phyloP scores from a whole-genome alignment of 2,797 vertebrate genomes.

The Urosaurus nigricauda region DNA sequence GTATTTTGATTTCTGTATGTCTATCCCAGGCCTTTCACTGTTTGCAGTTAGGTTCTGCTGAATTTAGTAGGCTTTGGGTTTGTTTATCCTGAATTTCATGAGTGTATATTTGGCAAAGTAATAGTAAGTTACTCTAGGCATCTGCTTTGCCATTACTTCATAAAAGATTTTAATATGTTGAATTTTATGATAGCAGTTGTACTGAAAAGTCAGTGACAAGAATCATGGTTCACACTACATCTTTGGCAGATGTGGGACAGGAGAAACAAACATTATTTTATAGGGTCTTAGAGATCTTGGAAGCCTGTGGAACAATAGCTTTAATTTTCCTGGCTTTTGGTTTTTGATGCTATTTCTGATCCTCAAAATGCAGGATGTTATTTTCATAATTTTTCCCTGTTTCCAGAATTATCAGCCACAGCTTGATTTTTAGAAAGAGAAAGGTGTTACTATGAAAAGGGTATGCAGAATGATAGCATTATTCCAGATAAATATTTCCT shows the following conservation, averaged over 20 bases:
- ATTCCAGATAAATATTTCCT: slow-evolving; percentile 46
- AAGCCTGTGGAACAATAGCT: background rate
- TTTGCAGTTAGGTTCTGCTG: background rate
- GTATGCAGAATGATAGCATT: slow-evolving; percentile 47
- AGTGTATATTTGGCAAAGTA: background rate
- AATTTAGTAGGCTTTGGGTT: background rate
- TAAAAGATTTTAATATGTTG: background rate
- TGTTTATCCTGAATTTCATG: background rate
- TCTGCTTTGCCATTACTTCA: background rate
- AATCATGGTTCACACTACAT: background rate
- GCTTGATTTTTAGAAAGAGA: background rate
- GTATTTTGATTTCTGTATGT: background rate
- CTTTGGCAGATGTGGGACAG: background rate
- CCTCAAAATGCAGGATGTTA: background rate
- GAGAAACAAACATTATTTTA: background rate
- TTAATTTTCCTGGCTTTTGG: background rate
- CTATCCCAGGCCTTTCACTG: background rate
- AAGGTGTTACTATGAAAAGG: slow-evolving; percentile 45
- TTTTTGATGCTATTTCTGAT: background rate
- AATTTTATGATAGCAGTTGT: background rate
- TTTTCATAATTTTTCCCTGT: slow-evolving; percentile 24
- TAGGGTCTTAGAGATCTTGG: background rate
- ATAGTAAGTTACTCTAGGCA: background rate
- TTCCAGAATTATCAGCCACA: slow-evolving; percentile 10
- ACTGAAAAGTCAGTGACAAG: background rate